phyloP scores from a whole-genome alignment of 1,140 invertebrate species.

The Adoxophyes honmai region DNA sequence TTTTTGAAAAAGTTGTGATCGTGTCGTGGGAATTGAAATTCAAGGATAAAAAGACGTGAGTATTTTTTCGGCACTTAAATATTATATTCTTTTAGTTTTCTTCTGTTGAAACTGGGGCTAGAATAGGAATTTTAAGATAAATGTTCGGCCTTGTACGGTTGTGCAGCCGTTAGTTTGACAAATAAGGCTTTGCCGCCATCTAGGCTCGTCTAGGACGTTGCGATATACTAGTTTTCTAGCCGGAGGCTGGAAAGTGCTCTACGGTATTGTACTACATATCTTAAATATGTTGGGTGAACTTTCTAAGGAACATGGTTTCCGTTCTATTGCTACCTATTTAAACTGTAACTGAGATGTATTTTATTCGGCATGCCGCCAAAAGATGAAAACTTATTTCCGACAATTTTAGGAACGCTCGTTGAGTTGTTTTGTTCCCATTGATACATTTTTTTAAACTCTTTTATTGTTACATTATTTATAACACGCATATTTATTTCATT shows the following conservation, averaged over 20 bases:
- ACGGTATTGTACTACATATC: constrained; percentile 14
- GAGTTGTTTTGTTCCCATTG: too few relatives aligned
- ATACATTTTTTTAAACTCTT: too few relatives aligned
- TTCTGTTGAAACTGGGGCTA: neutral
- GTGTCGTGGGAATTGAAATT: constrained; percentile 3
- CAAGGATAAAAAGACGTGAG: constrained; percentile 8
- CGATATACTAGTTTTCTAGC: constrained; percentile 10
- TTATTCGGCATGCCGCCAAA: too few relatives aligned
- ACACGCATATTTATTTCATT: too few relatives aligned
- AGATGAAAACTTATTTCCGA: too few relatives aligned
- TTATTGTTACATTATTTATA: too few relatives aligned
- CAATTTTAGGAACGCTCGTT: too few relatives aligned
- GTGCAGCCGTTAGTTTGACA: constrained; percentile 5
- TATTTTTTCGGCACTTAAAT: neutral
- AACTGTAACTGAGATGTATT: too few relatives aligned
- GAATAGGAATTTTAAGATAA: neutral
- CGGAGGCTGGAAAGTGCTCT: constrained; percentile 5
- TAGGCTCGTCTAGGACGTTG: constrained; percentile 8
- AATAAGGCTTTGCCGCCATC: constrained; percentile 9
- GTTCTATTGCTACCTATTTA: too few relatives aligned
- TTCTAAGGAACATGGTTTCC: neutral
- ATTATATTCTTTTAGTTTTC: neutral
- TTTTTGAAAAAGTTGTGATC: constrained; percentile 4
- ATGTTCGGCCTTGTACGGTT: neutral
- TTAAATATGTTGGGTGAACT: neutral